Conservation (phyloP, 2,113 vertebrate species). For the Canis aureus region DNA sequence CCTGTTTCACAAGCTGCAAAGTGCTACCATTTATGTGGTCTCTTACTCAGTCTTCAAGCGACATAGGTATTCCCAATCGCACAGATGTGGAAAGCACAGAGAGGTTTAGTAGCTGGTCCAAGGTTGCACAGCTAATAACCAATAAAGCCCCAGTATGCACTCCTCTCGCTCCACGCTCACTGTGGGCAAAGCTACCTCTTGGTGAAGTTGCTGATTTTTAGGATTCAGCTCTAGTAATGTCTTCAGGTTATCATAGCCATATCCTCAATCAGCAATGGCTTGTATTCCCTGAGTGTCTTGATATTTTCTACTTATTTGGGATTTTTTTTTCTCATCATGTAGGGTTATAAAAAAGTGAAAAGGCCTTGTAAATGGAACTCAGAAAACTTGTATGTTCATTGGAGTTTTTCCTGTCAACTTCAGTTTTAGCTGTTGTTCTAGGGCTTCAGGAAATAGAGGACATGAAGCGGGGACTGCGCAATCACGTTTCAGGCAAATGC, state of each 20-base stretch:
- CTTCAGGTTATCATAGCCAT: fast-evolving
- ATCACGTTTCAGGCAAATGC: background rate
- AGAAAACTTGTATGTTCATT: background rate
- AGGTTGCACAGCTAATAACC: background rate
- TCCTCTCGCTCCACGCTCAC: background rate
- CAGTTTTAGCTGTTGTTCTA: background rate
- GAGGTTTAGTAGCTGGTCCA: background rate
- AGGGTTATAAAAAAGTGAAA: background rate
- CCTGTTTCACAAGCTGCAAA: background rate
- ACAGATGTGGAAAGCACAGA: background rate
- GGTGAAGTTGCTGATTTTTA: background rate
- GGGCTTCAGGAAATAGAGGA: background rate
- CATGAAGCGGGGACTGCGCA: background rate
- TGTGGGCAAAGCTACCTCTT: background rate
- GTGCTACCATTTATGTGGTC: fast-evolving
- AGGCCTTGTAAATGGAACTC: background rate
- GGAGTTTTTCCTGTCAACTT: background rate
- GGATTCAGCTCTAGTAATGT: background rate
- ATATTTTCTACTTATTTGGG: background rate
- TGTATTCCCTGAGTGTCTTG: background rate
- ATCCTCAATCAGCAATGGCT: background rate
- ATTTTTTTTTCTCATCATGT: background rate
- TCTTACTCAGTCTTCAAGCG: background rate
- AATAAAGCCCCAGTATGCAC: background rate
- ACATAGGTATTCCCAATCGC: background rate